Conservation (phyloP, 92 coral and sea anemone genomes). For the Porites evermanni region DNA sequence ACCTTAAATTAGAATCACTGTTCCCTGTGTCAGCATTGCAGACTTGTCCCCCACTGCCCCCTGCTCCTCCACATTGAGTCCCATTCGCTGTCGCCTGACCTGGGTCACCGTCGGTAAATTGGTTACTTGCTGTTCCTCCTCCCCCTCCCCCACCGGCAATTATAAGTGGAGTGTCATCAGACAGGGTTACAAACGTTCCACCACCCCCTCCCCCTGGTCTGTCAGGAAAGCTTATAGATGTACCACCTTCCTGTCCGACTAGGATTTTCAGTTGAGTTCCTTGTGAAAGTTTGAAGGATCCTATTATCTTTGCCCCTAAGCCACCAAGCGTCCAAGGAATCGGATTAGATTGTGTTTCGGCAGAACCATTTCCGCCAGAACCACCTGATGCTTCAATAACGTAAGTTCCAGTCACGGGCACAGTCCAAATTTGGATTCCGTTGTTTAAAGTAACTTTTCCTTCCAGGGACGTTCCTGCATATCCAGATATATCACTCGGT, state of each 20-base stretch:
- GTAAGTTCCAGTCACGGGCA: slow-evolving; percentile 83
- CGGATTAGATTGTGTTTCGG: not conserved
- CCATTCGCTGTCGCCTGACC: slow-evolving; percentile 80
- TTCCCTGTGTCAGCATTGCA: slow-evolving; percentile 44
- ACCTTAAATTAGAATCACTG: not conserved
- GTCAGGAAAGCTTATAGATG: not conserved
- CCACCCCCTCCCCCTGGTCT: slow-evolving; percentile 96
- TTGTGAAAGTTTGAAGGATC: slow-evolving; percentile 58
- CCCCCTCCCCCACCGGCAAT: slow-evolving; percentile 98
- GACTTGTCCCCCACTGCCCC: slow-evolving; percentile 70
- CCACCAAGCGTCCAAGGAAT: slow-evolving; percentile 72
- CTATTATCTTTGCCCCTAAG: slow-evolving; percentile 81
- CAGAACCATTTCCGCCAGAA: slow-evolving; percentile 83
- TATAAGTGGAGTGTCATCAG: slow-evolving; percentile 55
- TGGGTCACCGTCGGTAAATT: slow-evolving; percentile 81
- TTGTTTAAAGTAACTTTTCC: slow-evolving; percentile 58
- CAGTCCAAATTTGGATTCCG: slow-evolving; percentile 90
- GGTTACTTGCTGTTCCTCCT: slow-evolving; percentile 49
- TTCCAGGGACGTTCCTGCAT: slow-evolving; percentile 71
- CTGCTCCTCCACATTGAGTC: slow-evolving; percentile 75
- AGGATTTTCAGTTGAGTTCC: slow-evolving; percentile 66
- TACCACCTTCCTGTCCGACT: slow-evolving; percentile 81
- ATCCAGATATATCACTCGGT: slow-evolving; percentile 65
- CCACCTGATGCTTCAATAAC: slow-evolving; percentile 85
- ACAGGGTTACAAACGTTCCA: slow-evolving; percentile 75